Base-by-base conservation (phyloP, 2,797 vertebrate genomes). In the Spea hammondii region DNA sequence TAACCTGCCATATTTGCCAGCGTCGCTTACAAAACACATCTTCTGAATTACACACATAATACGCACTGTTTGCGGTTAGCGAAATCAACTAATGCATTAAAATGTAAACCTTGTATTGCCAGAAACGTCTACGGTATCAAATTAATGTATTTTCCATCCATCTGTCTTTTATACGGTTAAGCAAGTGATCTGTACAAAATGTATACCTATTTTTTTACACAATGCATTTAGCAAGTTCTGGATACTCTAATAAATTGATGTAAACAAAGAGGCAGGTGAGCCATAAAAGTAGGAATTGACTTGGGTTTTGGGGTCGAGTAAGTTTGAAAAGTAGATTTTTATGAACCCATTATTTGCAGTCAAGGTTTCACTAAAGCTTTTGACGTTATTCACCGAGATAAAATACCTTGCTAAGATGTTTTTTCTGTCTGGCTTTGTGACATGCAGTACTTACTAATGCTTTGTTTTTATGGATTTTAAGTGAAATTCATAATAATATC, bases 381-480 rank as follows among this genome's bases (percentile, higher is more conserved):
- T 92, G 91, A 92, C 93, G 92, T 90, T 89, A 92, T 90, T 93
- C 92, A 91, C 89, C 86, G 85, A 93, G 90, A 92, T 90, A 93
- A 93, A 94, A 91, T 91, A 87, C 92, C 93, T 92, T 91, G 90
- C 92, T 90, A 91, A 91, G 92, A 91, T 87, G 46, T 64, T 85
- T 80, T 17, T 90, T 89, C 87, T 91, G 90, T 90, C 90, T 91
- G 87, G 87, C 89, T 92, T 89, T 87, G 88, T 88, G 91, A 91
- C 91, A 92, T 88, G 92, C 88, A 90, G 90, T 92, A 89, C 83
- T 82, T 83, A 84, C 70, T 83, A 87, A 84, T 91, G 87, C 89
- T 91, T 89, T 64, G 17, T 46, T 64, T 62, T 14, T 12, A 62
- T 6, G 9, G 1, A 62, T 62, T 6, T 14, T 17, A 17, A 62